A percentile compares a stretch with the other conserved stretches of the same genome.
These are phyloP conservation scores for Meriones unguiculatus DNA, from an alignment of 2,113 vertebrate genomes.

Conservation along the genomic window DNA sequence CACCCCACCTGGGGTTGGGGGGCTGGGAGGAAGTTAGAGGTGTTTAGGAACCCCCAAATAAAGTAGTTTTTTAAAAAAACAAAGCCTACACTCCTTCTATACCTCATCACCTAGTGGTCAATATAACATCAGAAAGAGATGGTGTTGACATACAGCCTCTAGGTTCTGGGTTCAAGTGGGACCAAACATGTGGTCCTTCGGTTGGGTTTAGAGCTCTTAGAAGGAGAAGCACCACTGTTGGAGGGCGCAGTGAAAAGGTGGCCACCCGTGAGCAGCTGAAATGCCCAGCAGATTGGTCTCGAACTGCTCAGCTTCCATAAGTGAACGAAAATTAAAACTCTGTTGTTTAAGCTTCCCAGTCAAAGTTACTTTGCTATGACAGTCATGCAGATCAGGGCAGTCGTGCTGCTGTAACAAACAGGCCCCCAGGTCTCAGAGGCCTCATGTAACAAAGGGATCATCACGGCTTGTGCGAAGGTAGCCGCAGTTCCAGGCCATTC, in stretches of 20 bases:
- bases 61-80: too few species aligned
- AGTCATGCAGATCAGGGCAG: not conserved
- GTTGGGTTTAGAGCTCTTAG: not conserved
- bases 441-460: not conserved
- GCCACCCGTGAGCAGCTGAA: not conserved
- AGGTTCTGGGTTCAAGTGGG: not conserved
- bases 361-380: not conserved
- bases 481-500: not conserved
- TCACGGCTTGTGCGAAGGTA: not conserved
- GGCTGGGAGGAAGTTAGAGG: too few species aligned
- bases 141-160: not conserved
- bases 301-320: not conserved
- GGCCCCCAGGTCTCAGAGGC: not conserved
- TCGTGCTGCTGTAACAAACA: not conserved
- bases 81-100: too few species aligned
- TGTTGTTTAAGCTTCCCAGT: not conserved
- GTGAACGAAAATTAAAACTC: not conserved
- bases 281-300: not conserved
- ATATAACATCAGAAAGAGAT: not conserved
- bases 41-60: too few species aligned
- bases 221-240: not conserved
- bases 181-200: not conserved
- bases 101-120: too few species aligned
- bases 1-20: too few species aligned
- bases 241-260: not conserved